Evolutionary conservation across 2,888 invertebrate species (phyloP).

Genomic region (Andrena bucephala): DNA sequence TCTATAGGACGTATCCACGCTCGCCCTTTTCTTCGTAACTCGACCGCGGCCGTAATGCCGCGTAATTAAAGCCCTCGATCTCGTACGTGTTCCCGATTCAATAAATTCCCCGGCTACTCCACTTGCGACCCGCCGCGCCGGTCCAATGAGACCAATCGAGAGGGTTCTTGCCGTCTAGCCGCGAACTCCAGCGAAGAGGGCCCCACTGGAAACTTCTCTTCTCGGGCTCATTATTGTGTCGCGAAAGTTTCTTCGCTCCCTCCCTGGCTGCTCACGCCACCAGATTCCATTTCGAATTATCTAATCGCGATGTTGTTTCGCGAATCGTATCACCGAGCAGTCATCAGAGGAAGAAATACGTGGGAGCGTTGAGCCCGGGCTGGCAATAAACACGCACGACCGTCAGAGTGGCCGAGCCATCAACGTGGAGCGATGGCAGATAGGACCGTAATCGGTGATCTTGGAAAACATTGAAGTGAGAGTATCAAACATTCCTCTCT

Average conservation of each 20-base stretch:
- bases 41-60: constrained; percentile 7
- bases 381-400: constrained; percentile 27
- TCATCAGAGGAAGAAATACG: constrained; percentile 16
- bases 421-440: constrained; percentile 16
- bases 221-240: constrained; percentile 19
- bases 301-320: constrained; percentile 22
- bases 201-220: constrained; percentile 23
- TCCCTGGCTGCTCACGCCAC: neutral
- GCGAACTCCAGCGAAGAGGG: neutral
- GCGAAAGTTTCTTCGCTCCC: constrained; percentile 5
- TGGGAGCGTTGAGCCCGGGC: constrained; percentile 1
- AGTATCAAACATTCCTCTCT: neutral
- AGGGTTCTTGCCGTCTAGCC: constrained; percentile 23
- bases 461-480: constrained; percentile 25
- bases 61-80: constrained; percentile 41
- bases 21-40: constrained; percentile 4
- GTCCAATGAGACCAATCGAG: constrained; percentile 23
- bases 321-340: constrained; percentile 13
- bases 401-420: constrained; percentile 28
- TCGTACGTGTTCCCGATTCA: constrained; percentile 32
- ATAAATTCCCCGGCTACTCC: neutral
- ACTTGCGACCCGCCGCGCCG: neutral
- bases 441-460: constrained; percentile 26
- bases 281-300: neutral
- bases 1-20: constrained; percentile 9